A percentile compares a stretch with the other conserved stretches of the same genome.
These are phyloP conservation scores for Dicyrtoma fusca DNA, from an alignment of 2,888 invertebrate genomes.

Conservation along the genomic window DNA sequence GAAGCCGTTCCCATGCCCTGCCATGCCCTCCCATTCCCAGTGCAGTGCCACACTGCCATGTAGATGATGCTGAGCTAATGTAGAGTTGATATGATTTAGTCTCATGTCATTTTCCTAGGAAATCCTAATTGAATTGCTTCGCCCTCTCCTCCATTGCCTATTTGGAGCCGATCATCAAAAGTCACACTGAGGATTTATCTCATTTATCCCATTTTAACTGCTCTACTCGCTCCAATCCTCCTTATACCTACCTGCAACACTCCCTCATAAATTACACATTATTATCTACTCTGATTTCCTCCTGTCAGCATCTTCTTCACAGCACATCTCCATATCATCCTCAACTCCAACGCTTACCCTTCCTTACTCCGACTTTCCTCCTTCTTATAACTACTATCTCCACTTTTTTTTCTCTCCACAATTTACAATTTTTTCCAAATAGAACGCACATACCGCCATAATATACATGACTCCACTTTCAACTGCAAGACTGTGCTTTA, in stretches of 20 bases:
- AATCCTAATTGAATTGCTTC: constrained; percentile 43
- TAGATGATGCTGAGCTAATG: constrained; percentile 27
- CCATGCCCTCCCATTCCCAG: not conserved
- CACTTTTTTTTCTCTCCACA: constrained; percentile 15
- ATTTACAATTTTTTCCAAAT: constrained; percentile 7
- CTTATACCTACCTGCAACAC: constrained; percentile 14
- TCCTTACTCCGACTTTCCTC: not conserved
- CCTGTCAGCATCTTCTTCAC: constrained; percentile 24
- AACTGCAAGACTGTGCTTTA: too few species aligned
- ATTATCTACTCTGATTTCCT: constrained; percentile 34
- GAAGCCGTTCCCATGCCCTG: not conserved
- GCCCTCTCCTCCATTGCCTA: constrained; percentile 18
- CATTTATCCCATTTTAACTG: constrained; percentile 36
- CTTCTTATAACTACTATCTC: too few species aligned
- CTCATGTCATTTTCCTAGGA: constrained; percentile 34
- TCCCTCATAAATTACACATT: constrained; percentile 26
- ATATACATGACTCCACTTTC: too few species aligned
- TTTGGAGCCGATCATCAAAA: constrained; percentile 27
- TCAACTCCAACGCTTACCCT: not conserved
- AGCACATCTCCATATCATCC: constrained; percentile 23
- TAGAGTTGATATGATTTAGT: constrained; percentile 33
- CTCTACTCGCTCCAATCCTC: constrained; percentile 16
- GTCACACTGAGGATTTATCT: constrained; percentile 35
- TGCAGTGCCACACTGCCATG: constrained; percentile 1
- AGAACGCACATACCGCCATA: too few species aligned